These are phyloP conservation scores for Hymenochirus boettgeri DNA, from an alignment of 2,113 vertebrate genomes.

Conservation along the genomic window DNA sequence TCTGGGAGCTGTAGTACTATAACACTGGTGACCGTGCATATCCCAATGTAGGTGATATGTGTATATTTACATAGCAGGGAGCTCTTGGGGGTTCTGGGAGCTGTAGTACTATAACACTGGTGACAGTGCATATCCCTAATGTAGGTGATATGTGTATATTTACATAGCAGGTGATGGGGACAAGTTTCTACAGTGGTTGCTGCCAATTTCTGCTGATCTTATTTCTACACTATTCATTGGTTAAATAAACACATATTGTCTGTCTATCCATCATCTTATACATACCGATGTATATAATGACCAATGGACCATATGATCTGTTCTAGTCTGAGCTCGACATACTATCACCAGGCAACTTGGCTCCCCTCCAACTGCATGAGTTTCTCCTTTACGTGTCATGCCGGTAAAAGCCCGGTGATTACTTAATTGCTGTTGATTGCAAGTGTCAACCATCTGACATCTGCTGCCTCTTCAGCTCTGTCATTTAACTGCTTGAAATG, in stretches of 20 bases:
- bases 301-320: conserved; percentile 21
- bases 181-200: not conserved
- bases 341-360: conserved; percentile 32
- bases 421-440: conserved; percentile 59
- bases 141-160: no score
- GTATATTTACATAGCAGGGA: no score
- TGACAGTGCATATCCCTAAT: no score
- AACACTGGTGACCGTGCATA: no score
- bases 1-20: no score
- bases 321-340: conserved; percentile 11
- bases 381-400: conserved; percentile 49
- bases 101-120: no score
- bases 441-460: conserved; percentile 51
- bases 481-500: conserved; percentile 4
- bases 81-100: no score
- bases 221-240: no score
- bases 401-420: conserved; percentile 58
- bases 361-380: conserved; percentile 40
- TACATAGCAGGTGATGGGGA: no score
- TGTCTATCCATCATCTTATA: not conserved
- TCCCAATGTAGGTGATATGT: no score
- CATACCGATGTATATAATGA: conserved; percentile 34
- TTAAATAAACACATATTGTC: no score
- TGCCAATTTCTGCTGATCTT: not conserved
- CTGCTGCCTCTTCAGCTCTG: conserved; percentile 46